Base-by-base conservation (phyloP, 2,113 vertebrate genomes). In the Hippocampus barbouri region DNA sequence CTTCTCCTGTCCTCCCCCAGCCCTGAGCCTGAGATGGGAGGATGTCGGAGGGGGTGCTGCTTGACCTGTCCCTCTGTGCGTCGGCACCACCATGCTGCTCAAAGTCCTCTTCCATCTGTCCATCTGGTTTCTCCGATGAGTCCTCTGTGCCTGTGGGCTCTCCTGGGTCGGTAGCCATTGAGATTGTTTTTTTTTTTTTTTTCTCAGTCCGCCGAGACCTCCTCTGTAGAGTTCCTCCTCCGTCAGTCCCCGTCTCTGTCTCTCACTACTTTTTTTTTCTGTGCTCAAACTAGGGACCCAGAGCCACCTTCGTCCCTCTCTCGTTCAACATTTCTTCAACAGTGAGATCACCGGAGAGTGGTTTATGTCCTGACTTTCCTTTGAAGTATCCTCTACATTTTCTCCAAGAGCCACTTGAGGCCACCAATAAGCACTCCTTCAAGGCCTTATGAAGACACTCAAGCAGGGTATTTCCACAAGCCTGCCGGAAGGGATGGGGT, bases 101-200 rank as follows among this genome's bases (percentile, higher is more conserved):
- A 0, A 73, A 71, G 73, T 88, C 89, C 82, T 89, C 89, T 76
- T 90, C 86, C 82, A 79, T 88, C 73, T 87, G 79, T 80, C 92
- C 93, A 94, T 94, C 93, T 89, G 94, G 91, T 92, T 96, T 95
- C 83, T 95, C 94, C 7, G 94, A 85, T 76, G 95, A 90, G 66
- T 95, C 94, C 81, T 95, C 95, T 0, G 95, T 94, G 87, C 92
- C 92, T n/a, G 94, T 89, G 69, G 94, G 93, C 75, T 96, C 95
- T 78, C 94, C 95, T 23, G 94, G 94, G 88, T 97, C 95, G 16
- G 95, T 97, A 78, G 95, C 95, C 95, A 97, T 97, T 70, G 86
- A 80, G 70, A 86, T 79, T 73, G 79, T 74, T 72, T 69, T 86
- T 78, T 73, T 78, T 78, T 73, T 78, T 74, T 75, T 76, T 79